phyloP scores from a whole-genome alignment of 2,888 invertebrate genomes.

The Gnatocerus cornutus region DNA sequence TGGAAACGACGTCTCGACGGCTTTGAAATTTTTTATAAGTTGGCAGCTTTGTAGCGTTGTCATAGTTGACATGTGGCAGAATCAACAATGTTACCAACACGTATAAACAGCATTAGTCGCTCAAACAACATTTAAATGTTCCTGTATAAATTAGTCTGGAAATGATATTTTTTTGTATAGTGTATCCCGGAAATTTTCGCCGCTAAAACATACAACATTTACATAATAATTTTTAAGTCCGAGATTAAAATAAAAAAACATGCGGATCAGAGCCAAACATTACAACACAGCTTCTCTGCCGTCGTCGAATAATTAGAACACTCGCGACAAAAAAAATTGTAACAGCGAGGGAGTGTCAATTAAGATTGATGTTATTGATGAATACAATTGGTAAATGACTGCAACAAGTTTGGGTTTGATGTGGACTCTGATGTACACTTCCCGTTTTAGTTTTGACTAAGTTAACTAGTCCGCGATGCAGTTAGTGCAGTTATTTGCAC shows the following conservation, averaged over 20 bases:
- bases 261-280: conserved; percentile 18
- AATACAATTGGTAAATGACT: conserved; percentile 2
- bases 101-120: no score
- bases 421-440: conserved; percentile 16
- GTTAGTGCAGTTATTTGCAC: conserved; percentile 31
- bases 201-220: no score
- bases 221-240: conserved; percentile 20
- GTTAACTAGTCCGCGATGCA: conserved; percentile 25
- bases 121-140: no score
- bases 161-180: no score
- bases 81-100: no score
- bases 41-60: no score
- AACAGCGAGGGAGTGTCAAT: not conserved
- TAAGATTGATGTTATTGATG: conserved; percentile 20
- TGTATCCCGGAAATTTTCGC: no score
- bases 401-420: conserved; percentile 1
- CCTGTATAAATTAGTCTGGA: no score
- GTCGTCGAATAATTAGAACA: conserved; percentile 13
- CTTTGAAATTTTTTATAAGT: no score
- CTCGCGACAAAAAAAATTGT: conserved; percentile 2
- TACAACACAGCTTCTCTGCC: conserved; percentile 16
- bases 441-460: conserved; percentile 26
- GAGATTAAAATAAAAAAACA: conserved; percentile 27
- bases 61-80: no score
- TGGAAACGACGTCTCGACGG: no score